Percentiles rank a stretch among this genome's conserved stretches.
Conservation (phyloP, 2,113 vertebrate genomes). For the Myiopsitta monachus region DNA sequence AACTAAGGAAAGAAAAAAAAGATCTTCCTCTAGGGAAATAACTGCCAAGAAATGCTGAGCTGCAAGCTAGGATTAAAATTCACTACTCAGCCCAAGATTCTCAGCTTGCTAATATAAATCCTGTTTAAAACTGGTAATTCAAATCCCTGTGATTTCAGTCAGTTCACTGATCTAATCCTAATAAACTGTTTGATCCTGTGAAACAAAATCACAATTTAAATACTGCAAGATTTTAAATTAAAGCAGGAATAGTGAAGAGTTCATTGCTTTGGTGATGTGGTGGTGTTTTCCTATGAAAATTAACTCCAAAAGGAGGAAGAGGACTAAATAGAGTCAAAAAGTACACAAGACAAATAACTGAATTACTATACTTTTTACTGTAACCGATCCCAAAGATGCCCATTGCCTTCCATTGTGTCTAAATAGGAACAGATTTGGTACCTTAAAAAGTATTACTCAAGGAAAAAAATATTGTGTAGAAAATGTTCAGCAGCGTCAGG, state of each 20-base stretch:
- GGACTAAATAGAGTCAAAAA: background rate
- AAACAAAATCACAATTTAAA: background rate
- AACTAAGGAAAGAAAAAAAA: background rate
- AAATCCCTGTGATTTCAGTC: background rate
- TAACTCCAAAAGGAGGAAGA: background rate
- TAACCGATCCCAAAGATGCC: background rate
- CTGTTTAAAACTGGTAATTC: background rate
- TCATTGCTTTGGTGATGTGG: background rate
- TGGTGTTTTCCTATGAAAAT: background rate
- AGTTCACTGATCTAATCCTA: background rate
- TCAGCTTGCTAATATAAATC: background rate
- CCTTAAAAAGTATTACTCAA: background rate
- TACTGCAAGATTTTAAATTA: background rate
- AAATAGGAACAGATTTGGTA: background rate
- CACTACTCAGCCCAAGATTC: background rate
- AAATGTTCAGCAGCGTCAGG: background rate
- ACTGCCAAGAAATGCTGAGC: background rate
- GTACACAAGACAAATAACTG: background rate
- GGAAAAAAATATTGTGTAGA: background rate
- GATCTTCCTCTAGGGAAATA: background rate
- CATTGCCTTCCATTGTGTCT: background rate
- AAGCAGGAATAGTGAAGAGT: background rate
- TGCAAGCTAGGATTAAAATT: conserved; percentile 15
- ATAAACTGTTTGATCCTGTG: background rate
- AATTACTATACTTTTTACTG: background rate